A percentile compares a stretch with the other conserved stretches of the same genome.
Evolutionary conservation across 2,888 invertebrate species (phyloP).

Genomic region (Volucella zonaria): DNA sequence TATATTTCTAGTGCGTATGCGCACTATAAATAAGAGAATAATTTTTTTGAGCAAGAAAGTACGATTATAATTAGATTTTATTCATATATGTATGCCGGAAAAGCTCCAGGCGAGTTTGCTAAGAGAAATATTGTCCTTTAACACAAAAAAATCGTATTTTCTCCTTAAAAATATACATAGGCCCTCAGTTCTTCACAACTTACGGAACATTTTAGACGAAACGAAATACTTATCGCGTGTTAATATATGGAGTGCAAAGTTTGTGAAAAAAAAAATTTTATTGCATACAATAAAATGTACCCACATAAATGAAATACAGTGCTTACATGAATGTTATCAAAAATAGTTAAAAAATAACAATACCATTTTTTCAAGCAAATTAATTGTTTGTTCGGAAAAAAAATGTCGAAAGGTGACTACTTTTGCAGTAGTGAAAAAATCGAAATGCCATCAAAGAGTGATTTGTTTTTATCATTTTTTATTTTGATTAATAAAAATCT

Average conservation of each 20-base stretch:
- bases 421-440: too few species aligned
- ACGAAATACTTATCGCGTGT: conserved; percentile 23
- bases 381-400: too few species aligned
- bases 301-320: conserved; percentile 14
- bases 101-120: conserved; percentile 58
- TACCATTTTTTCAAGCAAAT: too few species aligned
- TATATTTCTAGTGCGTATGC: conserved; percentile 58
- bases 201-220: conserved; percentile 58
- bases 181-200: conserved; percentile 66
- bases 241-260: conserved; percentile 42
- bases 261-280: conserved; percentile 22
- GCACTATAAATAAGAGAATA: conserved; percentile 50
- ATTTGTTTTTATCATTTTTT: too few species aligned
- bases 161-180: conserved; percentile 57
- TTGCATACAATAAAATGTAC: conserved; percentile 25
- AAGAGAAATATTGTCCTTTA: conserved; percentile 59
- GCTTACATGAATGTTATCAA: neutral
- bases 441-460: too few species aligned
- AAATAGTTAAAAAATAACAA: neutral
- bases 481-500: too few species aligned
- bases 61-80: conserved; percentile 60
- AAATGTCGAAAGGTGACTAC: too few species aligned
- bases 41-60: conserved; percentile 8
- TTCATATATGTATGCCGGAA: conserved; percentile 27
- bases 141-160: conserved; percentile 27